Conservation (phyloP, 2,797 vertebrate genomes). For the Ceryle rudis region DNA sequence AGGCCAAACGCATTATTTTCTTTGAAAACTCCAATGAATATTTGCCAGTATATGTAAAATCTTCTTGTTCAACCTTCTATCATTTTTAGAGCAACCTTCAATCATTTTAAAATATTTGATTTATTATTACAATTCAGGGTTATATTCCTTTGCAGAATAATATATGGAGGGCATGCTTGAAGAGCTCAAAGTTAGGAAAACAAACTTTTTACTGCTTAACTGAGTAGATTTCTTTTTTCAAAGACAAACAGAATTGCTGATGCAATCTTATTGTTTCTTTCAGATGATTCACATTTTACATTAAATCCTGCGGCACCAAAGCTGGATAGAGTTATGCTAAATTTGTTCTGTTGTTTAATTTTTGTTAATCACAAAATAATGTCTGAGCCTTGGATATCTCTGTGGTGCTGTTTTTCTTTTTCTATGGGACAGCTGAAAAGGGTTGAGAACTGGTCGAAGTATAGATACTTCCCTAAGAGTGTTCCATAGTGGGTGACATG, state of each 20-base stretch:
- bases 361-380: background rate
- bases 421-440: background rate
- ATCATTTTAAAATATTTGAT: conserved; percentile 58
- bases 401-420: background rate
- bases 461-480: background rate
- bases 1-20: conserved; percentile 41
- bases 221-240: background rate
- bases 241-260: background rate
- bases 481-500: accelerated
- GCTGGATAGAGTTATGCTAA: background rate
- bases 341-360: background rate
- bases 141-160: conserved; percentile 50
- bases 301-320: background rate
- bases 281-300: background rate
- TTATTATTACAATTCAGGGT: conserved; percentile 68
- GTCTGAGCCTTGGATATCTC: background rate
- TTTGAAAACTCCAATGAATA: conserved; percentile 4
- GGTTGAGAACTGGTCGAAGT: background rate
- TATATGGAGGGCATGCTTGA: conserved; percentile 43
- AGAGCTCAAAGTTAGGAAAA: conserved; percentile 61
- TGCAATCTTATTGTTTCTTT: background rate
- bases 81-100: conserved; percentile 47
- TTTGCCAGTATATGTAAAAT: conserved; percentile 52
- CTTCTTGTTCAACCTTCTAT: conserved; percentile 41
- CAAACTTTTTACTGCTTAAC: conserved; percentile 2